These are phyloP conservation scores for Macroramphosus scolopax DNA, from an alignment of 2,797 vertebrate genomes.

Conservation along the genomic window DNA sequence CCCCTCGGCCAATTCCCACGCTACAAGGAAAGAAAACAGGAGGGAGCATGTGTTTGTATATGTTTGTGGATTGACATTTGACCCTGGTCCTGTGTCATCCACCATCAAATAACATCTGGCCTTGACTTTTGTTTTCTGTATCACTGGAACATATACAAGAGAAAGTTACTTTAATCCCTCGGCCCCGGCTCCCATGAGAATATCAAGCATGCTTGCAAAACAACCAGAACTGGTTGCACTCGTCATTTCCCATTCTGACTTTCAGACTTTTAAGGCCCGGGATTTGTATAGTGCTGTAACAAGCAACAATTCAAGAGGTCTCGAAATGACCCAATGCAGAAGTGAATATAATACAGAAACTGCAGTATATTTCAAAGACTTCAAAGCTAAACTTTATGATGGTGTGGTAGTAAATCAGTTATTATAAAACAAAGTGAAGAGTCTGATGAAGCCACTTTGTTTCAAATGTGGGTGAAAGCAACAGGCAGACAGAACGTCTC, in stretches of 20 bases:
- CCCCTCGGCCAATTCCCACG: slow-evolving; percentile 63
- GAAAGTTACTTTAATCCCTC: slow-evolving; percentile 36
- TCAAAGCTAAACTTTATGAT: no score
- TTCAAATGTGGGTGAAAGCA: no score
- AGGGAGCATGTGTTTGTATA: slow-evolving; percentile 37
- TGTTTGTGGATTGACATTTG: slow-evolving; percentile 52
- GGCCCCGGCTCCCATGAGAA: slow-evolving; percentile 41
- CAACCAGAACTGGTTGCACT: slow-evolving; percentile 11
- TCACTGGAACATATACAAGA: slow-evolving; percentile 31
- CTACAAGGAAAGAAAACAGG: slow-evolving; percentile 61
- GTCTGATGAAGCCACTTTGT: no score
- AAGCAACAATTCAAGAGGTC: no score
- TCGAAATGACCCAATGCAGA: no score
- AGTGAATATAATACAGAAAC: no score
- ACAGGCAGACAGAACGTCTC: no score
- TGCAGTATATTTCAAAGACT: no score
- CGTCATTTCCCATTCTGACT: slow-evolving; percentile 15
- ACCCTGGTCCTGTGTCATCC: slow-evolving; percentile 45
- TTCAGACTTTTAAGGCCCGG: no score
- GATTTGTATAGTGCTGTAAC: no score
- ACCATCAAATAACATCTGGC: slow-evolving; percentile 62
- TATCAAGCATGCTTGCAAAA: background rate
- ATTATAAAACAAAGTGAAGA: no score
- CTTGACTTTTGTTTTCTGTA: slow-evolving; percentile 33
- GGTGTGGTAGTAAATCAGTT: no score